Conservation (phyloP, 2,113 vertebrate species). For the Polypterus bichir region DNA sequence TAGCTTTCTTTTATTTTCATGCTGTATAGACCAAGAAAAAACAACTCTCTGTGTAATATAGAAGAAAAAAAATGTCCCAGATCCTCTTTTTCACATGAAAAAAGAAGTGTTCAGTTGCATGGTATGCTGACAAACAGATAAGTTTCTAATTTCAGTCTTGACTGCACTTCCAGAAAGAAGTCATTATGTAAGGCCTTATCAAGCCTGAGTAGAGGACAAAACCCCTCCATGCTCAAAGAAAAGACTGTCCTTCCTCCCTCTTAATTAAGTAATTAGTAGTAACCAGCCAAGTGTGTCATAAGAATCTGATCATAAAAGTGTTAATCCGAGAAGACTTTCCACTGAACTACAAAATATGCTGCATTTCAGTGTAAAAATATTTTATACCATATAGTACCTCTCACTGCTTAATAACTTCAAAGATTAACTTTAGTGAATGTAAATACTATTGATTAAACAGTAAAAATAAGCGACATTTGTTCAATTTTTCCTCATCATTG, state of each 20-base stretch:
- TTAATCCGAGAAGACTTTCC: too few relatives aligned
- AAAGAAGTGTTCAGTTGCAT: conserved; percentile 2
- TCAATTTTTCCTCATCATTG: too few relatives aligned
- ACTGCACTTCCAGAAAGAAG: background rate
- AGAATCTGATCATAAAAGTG: too few relatives aligned
- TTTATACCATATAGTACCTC: too few relatives aligned
- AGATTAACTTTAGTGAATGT: too few relatives aligned
- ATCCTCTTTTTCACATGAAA: background rate
- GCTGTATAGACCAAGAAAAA: background rate
- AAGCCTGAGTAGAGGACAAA: background rate
- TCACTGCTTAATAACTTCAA: too few relatives aligned
- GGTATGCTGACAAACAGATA: background rate
- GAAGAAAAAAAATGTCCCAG: background rate
- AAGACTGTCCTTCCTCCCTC: background rate
- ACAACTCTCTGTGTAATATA: background rate
- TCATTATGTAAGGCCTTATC: background rate
- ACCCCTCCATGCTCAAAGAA: background rate
- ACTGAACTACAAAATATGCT: too few relatives aligned
- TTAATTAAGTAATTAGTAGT: background rate
- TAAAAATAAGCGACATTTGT: too few relatives aligned
- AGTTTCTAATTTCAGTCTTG: conserved; percentile 2
- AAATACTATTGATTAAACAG: too few relatives aligned
- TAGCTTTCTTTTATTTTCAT: background rate
- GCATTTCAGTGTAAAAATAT: too few relatives aligned
- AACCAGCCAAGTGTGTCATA: too few relatives aligned